phyloP scores from a whole-genome alignment of 2,797 vertebrate species.

The Babyrousa celebensis region DNA sequence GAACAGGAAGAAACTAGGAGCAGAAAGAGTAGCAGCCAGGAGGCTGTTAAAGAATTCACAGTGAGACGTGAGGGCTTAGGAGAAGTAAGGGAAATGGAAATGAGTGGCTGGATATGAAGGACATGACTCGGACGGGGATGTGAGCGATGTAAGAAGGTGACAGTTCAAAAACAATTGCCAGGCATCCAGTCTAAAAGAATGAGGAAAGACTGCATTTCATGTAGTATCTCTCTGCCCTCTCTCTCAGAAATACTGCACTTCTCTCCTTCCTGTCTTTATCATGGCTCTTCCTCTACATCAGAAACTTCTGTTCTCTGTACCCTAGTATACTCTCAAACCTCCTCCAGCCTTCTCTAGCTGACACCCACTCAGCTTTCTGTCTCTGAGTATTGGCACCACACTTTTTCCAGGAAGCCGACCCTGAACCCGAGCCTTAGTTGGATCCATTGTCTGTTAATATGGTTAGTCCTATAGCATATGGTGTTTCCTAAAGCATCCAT shows the following conservation, averaged over 20 bases:
- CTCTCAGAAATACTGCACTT: slow-evolving; percentile 21
- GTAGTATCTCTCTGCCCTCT: background rate
- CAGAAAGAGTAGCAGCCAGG: background rate
- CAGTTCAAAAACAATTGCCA: background rate
- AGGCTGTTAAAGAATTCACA: background rate
- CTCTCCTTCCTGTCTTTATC: background rate
- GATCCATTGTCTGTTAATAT: background rate
- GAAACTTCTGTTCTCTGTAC: slow-evolving; percentile 22
- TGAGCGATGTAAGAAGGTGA: background rate
- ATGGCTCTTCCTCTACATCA: background rate
- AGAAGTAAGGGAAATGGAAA: background rate
- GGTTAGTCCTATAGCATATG: background rate
- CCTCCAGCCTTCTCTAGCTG: background rate
- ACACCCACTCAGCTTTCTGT: background rate
- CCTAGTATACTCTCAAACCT: background rate
- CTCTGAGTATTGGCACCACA: background rate
- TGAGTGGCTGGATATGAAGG: background rate
- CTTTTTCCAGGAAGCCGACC: slow-evolving; percentile 26
- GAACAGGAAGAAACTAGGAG: background rate
- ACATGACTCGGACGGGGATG: background rate
- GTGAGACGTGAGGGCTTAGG: background rate
- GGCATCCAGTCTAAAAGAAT: background rate
- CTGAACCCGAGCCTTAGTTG: background rate
- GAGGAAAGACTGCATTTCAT: background rate
- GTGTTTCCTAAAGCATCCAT: background rate